Conservation (phyloP, 2,888 invertebrate species). For the Diarsia rubi region DNA sequence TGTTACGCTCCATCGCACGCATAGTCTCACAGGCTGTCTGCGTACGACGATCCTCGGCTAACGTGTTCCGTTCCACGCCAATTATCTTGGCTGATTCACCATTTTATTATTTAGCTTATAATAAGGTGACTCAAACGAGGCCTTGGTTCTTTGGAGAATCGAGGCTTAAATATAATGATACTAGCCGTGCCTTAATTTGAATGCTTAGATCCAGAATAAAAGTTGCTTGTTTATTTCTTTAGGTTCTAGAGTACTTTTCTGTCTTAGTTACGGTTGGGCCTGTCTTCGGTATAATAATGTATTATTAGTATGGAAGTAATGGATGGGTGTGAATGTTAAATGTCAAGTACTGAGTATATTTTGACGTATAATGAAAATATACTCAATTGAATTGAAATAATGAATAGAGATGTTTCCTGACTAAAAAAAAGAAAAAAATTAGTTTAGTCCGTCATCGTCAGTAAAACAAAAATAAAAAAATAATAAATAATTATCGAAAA, state of each 20-base stretch:
- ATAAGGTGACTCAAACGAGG: slow-evolving; percentile 56
- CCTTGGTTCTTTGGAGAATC: slow-evolving; percentile 34
- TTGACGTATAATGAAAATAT: too few species aligned
- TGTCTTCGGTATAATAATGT: not conserved
- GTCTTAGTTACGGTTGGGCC: not conserved
- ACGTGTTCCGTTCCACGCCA: slow-evolving; percentile 62
- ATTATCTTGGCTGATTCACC: slow-evolving; percentile 66
- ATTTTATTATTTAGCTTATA: slow-evolving; percentile 62
- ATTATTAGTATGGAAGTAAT: not conserved
- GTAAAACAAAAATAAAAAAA: too few species aligned
- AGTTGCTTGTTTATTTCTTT: not conserved
- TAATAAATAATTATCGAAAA: too few species aligned
- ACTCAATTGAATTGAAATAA: too few species aligned
- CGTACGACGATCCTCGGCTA: slow-evolving; percentile 43
- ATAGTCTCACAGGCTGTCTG: slow-evolving; percentile 56
- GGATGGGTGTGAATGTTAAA: not conserved
- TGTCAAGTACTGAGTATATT: too few species aligned
- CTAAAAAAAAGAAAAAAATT: too few species aligned
- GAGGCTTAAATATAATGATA: not conserved
- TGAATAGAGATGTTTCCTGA: too few species aligned
- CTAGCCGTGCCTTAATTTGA: not conserved
- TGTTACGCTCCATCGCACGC: slow-evolving; percentile 49
- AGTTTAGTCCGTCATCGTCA: too few species aligned
- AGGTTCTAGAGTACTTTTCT: not conserved
- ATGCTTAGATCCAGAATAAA: not conserved